Evolutionary conservation across 2,797 vertebrate genomes (phyloP).

Genomic region (Myripristis jacobus): DNA sequence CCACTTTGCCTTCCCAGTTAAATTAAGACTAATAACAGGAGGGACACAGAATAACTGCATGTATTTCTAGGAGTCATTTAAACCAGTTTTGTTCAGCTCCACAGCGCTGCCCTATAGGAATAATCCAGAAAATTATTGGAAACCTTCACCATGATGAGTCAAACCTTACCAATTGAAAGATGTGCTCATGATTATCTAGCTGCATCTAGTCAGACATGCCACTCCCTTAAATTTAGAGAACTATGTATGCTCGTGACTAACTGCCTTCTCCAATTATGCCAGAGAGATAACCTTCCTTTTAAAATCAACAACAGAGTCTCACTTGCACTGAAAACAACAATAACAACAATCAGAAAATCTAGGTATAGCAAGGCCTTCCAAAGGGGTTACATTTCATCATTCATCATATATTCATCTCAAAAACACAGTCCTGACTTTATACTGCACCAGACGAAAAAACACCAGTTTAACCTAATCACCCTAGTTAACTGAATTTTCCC

Average conservation of each 20-base stretch:
- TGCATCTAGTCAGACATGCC: not conserved
- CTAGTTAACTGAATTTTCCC: no score
- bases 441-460: no score
- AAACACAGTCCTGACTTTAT: not conserved
- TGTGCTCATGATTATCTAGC: not conserved
- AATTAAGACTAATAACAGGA: not conserved
- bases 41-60: not conserved
- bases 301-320: constrained; percentile 8
- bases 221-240: not conserved
- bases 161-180: not conserved
- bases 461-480: no score
- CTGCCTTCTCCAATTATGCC: constrained; percentile 1
- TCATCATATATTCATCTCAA: not conserved
- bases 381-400: not conserved
- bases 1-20: not conserved
- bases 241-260: not conserved
- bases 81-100: constrained; percentile 1
- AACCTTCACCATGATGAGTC: not conserved
- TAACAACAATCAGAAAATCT: not conserved
- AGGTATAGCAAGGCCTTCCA: no score
- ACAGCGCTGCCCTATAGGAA: not conserved
- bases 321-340: not conserved
- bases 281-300: not conserved
- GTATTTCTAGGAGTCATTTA: not conserved
- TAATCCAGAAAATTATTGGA: not conserved